Percentiles rank a stretch among this genome's conserved stretches.
Evolutionary conservation across 2,888 invertebrate species (phyloP).

Genomic region (Coremacera marginata): DNA sequence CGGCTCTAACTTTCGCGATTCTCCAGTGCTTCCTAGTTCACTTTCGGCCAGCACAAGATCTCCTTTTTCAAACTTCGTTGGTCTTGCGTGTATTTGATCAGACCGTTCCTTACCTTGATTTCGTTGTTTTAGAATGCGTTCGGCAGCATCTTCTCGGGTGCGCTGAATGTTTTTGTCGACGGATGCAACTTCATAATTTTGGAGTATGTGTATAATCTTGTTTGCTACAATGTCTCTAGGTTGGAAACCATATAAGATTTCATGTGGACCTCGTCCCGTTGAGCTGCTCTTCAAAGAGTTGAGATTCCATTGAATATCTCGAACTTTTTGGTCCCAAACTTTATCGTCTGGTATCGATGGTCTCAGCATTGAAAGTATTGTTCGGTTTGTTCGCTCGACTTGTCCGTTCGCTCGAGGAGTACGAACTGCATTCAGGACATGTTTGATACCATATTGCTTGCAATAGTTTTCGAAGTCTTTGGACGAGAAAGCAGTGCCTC

Average conservation of each 20-base stretch:
- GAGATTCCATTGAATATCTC: conserved; percentile 23
- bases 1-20: conserved; percentile 44
- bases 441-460: conserved; percentile 44
- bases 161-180: not conserved
- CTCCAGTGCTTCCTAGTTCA: conserved; percentile 27
- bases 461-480: conserved; percentile 46
- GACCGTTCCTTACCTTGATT: not conserved
- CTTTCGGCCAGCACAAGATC: conserved; percentile 3
- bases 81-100: not conserved
- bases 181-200: not conserved
- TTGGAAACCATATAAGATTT: not conserved
- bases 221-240: not conserved
- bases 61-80: not conserved
- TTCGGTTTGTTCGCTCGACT: conserved; percentile 38
- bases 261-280: not conserved
- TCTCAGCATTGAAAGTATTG: conserved; percentile 25
- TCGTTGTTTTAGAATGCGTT: not conserved
- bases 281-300: not conserved
- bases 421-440: conserved; percentile 48
- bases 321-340: conserved; percentile 21
- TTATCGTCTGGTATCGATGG: conserved; percentile 1
- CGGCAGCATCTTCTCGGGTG: not conserved
- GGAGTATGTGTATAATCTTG: not conserved
- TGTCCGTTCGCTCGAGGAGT: conserved; percentile 48
- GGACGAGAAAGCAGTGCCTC: conserved; percentile 24